Evolutionary conservation across 2,113 vertebrate species (phyloP), one percentile per base, ranked within the genome.

Genomic region (Murina feae): DNA sequence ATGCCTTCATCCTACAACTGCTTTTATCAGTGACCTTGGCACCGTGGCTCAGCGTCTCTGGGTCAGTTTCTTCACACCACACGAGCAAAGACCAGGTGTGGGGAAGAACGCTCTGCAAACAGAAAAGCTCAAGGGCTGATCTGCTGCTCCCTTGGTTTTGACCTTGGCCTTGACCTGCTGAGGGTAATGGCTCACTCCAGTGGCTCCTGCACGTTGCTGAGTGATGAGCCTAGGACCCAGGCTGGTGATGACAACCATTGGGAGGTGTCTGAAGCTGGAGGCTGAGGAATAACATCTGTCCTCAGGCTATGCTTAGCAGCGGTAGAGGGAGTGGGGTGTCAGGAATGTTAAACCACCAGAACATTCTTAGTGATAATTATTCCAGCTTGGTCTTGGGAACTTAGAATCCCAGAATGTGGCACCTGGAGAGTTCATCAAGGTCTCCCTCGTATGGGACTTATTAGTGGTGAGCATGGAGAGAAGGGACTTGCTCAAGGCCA

Each of bases 361-460:
- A 94, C 78, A 16, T 81, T 44, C 78, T 76, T 17, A 53, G 39
- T 6, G 16, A 49, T 65, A 12, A 23, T 2, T 9, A 92, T 60
- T 65, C 30, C 8, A 16, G n/a, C 51, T 58, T 95, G 83, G 82
- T 53, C 18, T 84, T 78, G 30, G 21, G 66, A 88, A 81, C 32
- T 47, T 68, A 75, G 47, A 47, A 35, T 44, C 25, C 35, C 68
- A 86, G 55, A 55, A 72, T 55, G 18, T 35, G 1, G 0, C 32
- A 47, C n/a, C 53, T 35, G 12, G 30, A 85, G 30, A 39, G 28
- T 63, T 71, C 28, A 5, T 44, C 74, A 53, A 71, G 30, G 39
- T 44, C 42, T 11, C 3, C 30, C 35, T 82, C 14, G 18, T 55
- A 14, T 0, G 10, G 32, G 32, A 55, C 71, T 65, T 30, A 39